phyloP scores from a whole-genome alignment of 2,797 vertebrate species.

The Ataeniobius toweri region DNA sequence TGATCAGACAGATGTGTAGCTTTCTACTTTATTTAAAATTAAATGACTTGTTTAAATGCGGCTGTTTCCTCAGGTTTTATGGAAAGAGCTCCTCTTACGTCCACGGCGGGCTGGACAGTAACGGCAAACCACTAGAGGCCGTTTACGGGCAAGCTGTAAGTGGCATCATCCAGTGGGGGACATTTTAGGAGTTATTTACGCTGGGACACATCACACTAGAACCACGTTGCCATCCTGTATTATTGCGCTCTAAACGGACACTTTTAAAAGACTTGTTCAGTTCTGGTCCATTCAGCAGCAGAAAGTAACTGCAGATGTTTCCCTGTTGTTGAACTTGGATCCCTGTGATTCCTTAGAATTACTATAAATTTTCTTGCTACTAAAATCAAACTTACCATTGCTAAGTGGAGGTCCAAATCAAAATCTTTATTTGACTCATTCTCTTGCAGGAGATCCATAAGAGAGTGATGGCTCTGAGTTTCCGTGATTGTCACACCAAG shows the following conservation, averaged over 20 bases:
- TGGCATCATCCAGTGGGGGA: conserved; percentile 16
- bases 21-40: neutral
- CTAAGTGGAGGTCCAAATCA: neutral
- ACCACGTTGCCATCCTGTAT: neutral
- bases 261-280: too few relatives aligned
- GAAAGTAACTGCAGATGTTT: neutral
- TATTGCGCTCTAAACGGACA: too few relatives aligned
- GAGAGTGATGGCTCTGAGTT: conserved; percentile 95
- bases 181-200: neutral
- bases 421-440: neutral
- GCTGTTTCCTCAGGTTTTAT: conserved; percentile 86
- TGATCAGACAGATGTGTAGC: neutral
- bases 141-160: conserved; percentile 97
- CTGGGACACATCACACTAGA: neutral
- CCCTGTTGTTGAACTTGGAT: neutral
- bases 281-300: neutral
- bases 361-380: neutral
- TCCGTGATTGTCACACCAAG: conserved; percentile 96
- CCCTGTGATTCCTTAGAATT: neutral
- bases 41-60: neutral
- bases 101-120: conserved; percentile 94
- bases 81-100: conserved; percentile 99
- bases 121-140: conserved; percentile 92
- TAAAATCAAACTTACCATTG: neutral
- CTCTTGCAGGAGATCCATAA: conserved; percentile 91